A percentile compares a stretch with the other conserved stretches of the same genome.
phyloP scores from a whole-genome alignment of 2,888 invertebrate genomes.

The Epistrophe eligans region DNA sequence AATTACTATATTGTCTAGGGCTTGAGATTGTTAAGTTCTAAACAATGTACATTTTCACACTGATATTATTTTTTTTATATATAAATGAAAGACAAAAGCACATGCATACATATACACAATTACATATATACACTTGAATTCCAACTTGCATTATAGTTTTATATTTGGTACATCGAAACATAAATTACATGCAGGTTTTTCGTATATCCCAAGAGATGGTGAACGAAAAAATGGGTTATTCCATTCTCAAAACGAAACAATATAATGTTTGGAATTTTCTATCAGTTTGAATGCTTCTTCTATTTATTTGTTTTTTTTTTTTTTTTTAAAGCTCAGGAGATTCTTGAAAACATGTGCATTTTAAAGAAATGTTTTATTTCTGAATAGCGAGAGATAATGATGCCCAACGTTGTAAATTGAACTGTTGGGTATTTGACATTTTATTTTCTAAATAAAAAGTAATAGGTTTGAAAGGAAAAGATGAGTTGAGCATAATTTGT shows the following conservation, averaged over 20 bases:
- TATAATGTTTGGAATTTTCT: slow-evolving; percentile 22
- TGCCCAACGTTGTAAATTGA: neutral
- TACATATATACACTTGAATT: slow-evolving; percentile 10
- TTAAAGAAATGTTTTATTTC: neutral
- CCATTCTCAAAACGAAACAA: slow-evolving; percentile 15
- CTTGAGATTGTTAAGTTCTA: slow-evolving; percentile 59
- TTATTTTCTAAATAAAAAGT: no score
- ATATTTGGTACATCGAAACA: slow-evolving; percentile 52
- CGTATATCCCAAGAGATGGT: slow-evolving; percentile 15
- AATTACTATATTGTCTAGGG: slow-evolving; percentile 67
- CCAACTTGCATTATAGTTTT: slow-evolving; percentile 39
- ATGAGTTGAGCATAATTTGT: no score
- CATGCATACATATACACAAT: neutral
- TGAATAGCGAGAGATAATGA: neutral
- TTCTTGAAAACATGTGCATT: slow-evolving; percentile 7
- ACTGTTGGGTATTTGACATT: neutral
- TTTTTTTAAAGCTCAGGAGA: neutral
- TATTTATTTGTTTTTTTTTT: neutral
- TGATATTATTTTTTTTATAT: neutral
- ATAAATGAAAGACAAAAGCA: slow-evolving; percentile 35
- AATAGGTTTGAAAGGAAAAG: no score
- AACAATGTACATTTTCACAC: slow-evolving; percentile 43
- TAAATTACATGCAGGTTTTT: slow-evolving; percentile 62
- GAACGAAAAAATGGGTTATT: slow-evolving; percentile 18
- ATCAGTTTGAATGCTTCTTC: neutral